Conservation (phyloP, 2,797 vertebrate genomes). For the Sylvia borin region DNA sequence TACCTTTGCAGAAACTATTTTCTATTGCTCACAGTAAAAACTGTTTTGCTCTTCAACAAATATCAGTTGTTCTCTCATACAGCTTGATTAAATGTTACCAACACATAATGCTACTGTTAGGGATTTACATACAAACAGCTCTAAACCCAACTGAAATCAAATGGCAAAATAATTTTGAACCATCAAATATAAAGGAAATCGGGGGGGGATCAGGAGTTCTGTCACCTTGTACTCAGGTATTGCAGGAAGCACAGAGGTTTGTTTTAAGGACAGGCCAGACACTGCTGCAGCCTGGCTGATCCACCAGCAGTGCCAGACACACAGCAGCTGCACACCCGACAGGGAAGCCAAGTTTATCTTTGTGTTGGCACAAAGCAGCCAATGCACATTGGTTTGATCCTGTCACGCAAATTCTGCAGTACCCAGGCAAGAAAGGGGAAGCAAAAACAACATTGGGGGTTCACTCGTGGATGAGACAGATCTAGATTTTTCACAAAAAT, state of each 20-base stretch:
- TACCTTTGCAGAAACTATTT: not conserved
- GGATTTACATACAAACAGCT: not conserved
- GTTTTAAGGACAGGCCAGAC: not conserved
- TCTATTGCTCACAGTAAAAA: conserved; percentile 9
- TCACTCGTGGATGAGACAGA: not conserved
- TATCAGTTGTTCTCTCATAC: not conserved
- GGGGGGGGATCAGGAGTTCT: not conserved
- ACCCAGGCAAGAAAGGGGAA: not conserved
- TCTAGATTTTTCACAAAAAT: not conserved
- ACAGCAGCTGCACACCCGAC: not conserved
- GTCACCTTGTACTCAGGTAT: not conserved
- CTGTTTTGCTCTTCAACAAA: not conserved
- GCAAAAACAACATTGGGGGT: not conserved
- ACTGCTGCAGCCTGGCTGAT: not conserved
- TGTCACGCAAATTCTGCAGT: not conserved
- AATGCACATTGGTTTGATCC: not conserved
- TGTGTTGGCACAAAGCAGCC: not conserved
- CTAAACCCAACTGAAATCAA: not conserved
- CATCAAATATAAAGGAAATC: not conserved
- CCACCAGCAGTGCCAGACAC: not conserved
- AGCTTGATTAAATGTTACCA: conserved; percentile 30
- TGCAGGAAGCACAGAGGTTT: not conserved
- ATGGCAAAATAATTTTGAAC: not conserved
- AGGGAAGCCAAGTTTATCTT: not conserved
- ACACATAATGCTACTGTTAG: conserved; percentile 1